Evolutionary conservation across 2,888 invertebrate species (phyloP), one percentile per base, ranked within the genome.

Genomic region (Eurois occulta): DNA sequence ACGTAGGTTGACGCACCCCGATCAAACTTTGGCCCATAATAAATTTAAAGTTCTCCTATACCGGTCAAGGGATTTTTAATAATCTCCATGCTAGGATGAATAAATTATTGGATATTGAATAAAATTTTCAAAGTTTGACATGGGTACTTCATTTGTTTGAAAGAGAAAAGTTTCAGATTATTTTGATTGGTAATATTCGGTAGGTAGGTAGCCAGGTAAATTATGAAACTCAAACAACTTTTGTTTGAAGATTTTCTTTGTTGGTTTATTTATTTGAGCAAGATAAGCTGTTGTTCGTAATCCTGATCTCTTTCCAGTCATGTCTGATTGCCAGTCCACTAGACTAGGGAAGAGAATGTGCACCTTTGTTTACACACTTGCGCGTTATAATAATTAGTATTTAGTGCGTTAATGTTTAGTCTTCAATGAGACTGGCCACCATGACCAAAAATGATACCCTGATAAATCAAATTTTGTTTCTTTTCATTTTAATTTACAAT

Each of bases 11-110:
- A 92, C 91, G 88, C 86, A 85, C 74, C 85, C 84, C 86, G 89
- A 89, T 91, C 90, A 89, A 89, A 91, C 87, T 92, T 92, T 74
- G 72, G 72, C 76, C 86, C 84, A 89, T 91, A 91, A 92, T 92
- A 92, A 92, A 92, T 92, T 92, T 86, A 84, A 92, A 92, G 88
- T 91, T 91, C 77, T 70, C 85, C 82, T 87, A 86, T 90, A 89
- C 90, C 91, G 91, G 90, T 92, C 91, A 91, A 91, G 91, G 86
- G 90, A 89, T 90, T 92, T 88, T 91, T 89, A 88, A 91, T 91
- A 91, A 90, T 90, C 84, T 87, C 75, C 80, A 85, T 86, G 84
- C 78, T 86, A 75, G 80, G 79, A 90, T 90, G 89, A 90, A 91
- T 91, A 90, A 88, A 91, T 90, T 91, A 90, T 89, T 87, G 78